Base-by-base conservation (phyloP, 2,797 vertebrate genomes). In the Lerista edwardsae region DNA sequence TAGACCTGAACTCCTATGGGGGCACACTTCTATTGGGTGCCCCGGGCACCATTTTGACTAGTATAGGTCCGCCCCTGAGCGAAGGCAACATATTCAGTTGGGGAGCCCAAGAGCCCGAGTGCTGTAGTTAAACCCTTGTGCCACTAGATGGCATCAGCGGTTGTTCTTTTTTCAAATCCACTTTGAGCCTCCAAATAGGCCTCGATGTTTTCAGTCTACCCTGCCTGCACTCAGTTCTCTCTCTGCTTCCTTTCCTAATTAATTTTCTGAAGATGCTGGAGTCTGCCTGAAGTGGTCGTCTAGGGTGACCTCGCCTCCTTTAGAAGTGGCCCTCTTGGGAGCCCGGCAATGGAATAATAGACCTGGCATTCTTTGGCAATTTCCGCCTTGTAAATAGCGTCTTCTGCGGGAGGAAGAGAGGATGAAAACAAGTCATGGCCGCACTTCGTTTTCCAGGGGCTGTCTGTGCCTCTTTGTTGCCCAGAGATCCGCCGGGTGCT, bases 221-320 rank as follows among this genome's bases (percentile, higher is more conserved):
- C 27, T n/a, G 7, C 1, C 1, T 10, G 1, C 6, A 23, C 75
- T 2, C 71, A 6, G 1, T 1, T 4, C 9, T 10, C 15, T 23
- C 65, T 77, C 57, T 25, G 36, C 75, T 41, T 47, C 75, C 14
- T 65, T 61, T 64, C 79, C 79, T 82, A 84, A 39, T 80, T 76
- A 82, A 87, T 78, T 83, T 77, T 67, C 83, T 41, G 73, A 55
- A 79, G 71, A 55, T 77, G 39, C 81, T 9, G 44, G 17, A 73
- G 72, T 83, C 87, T 82, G 74, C 84, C 88, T 91, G 86, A 87
- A 93, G 91, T 80, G 84, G 83, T 14, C 6, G 2, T 86, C 64
- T 39, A 84, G 81, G 77, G 83, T 39, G 31, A 83, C 68, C 36
- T 69, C 12, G 19, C 25, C 86, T 59, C 10, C 36, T n/a, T 23